A percentile compares a stretch with the other conserved stretches of the same genome.
Evolutionary conservation across 2,113 vertebrate species (phyloP).

Genomic region (Eonycteris spelaea): DNA sequence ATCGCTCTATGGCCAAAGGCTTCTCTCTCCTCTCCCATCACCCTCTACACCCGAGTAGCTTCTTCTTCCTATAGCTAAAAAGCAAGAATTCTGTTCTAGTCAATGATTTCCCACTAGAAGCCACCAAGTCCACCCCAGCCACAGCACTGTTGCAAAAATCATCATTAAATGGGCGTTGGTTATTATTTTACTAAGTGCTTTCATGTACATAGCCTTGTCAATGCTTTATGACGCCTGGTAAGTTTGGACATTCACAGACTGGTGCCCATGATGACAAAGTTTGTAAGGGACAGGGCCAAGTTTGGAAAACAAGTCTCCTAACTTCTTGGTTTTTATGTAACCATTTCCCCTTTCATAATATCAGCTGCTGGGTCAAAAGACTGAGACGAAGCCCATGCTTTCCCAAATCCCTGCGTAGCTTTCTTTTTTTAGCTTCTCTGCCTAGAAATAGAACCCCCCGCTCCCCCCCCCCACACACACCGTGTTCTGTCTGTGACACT

Average conservation of each 20-base stretch:
- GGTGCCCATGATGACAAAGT: accelerated
- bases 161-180: not conserved
- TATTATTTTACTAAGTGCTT: not conserved
- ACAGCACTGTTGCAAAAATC: not conserved
- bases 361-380: not conserved
- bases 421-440: not conserved
- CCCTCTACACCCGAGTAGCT: not conserved
- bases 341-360: not conserved
- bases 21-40: not conserved
- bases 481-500: not conserved
- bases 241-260: not conserved
- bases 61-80: not conserved
- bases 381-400: not conserved
- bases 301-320: not conserved
- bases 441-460: not conserved
- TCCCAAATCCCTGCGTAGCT: accelerated
- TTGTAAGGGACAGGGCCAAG: not conserved
- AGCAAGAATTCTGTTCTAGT: not conserved
- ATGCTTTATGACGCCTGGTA: not conserved
- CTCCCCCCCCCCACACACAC: too few species aligned
- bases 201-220: not conserved
- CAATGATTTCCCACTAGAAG: not conserved
- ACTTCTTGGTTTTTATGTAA: not conserved
- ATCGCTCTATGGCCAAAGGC: not conserved
- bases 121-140: not conserved